Evolutionary conservation across 2,888 invertebrate genomes (phyloP), one percentile per base, ranked within the genome.

Genomic region (Bellardia pandia): DNA sequence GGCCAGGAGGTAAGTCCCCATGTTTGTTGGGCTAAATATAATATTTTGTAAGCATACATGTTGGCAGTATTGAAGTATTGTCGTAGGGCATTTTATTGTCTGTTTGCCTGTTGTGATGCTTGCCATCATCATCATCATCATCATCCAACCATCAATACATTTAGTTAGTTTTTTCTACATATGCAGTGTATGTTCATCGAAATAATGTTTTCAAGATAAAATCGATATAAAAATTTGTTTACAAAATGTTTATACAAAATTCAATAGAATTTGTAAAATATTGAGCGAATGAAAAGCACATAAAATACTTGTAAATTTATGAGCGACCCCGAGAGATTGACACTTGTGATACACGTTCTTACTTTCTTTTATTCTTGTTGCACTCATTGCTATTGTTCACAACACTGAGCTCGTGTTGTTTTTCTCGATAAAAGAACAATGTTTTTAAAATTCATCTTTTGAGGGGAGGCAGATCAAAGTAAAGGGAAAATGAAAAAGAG

Each of bases 191-290:
- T 23, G 33, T 23, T 23, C 23, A 23, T 1, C 23, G 58, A 60
- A 11, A 14, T 58, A 9, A 68, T 77, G 30, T 58, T 48, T 23
- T 9, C 37, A 37, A 78, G 78, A 78, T 78, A 33, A 58, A 78
- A 78, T 78, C 68, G n/a, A 69, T 78, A 68, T 56, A 66, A 68
- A 56, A 66, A 68, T 56, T 9, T 77, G 40, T 56, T 66, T 66
- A 68, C n/a, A 77, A 56, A 68, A 56, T 68, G 33, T 58, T 78
- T 45, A 37, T 48, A 4, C 37, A 58, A 78, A 78, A 78, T 78
- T 78, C 78, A 69, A 69, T 78, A 78, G 58, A 78, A 78, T 78
- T 68, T 69, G 33, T 69, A 58, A 77, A 77, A 77, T 68, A 42
- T 11, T 77, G 23, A 23, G 23, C 23, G 23, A 23, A 1, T 23